phyloP scores from a whole-genome alignment of 1,140 invertebrate genomes.

The Gryllus bimaculatus region DNA sequence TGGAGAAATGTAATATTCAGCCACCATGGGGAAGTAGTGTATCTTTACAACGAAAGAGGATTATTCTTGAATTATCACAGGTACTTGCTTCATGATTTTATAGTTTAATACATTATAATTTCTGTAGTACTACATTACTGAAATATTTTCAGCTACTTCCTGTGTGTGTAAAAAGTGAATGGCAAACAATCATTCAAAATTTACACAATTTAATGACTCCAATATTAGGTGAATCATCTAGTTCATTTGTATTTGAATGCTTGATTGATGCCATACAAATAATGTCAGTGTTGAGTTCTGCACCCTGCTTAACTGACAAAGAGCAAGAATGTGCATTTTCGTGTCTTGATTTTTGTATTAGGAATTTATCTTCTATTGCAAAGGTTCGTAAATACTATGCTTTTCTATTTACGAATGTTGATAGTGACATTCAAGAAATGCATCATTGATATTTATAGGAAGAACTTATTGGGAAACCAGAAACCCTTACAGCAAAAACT shows the following conservation, averaged over 20 bases:
- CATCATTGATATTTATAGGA: background rate
- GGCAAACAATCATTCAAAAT: too few species aligned
- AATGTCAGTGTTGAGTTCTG: background rate
- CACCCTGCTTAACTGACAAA: background rate
- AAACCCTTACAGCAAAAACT: background rate
- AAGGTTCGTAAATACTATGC: background rate
- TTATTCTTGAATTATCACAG: background rate
- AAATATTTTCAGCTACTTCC: background rate
- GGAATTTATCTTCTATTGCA: background rate
- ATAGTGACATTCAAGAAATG: background rate
- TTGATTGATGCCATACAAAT: background rate
- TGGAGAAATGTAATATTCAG: background rate
- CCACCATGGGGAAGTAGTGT: background rate
- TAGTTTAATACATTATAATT: background rate
- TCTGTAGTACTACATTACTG: background rate
- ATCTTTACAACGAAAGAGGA: background rate
- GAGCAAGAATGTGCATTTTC: background rate
- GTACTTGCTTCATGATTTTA: background rate
- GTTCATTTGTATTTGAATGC: background rate
- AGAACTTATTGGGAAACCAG: background rate
- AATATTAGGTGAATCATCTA: background rate
- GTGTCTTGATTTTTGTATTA: background rate
- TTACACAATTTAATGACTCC: background rate
- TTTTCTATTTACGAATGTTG: background rate
- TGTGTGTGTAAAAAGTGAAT: background rate